Base-by-base conservation (phyloP, 2,797 vertebrate species). In the Bovichtus variegatus region DNA sequence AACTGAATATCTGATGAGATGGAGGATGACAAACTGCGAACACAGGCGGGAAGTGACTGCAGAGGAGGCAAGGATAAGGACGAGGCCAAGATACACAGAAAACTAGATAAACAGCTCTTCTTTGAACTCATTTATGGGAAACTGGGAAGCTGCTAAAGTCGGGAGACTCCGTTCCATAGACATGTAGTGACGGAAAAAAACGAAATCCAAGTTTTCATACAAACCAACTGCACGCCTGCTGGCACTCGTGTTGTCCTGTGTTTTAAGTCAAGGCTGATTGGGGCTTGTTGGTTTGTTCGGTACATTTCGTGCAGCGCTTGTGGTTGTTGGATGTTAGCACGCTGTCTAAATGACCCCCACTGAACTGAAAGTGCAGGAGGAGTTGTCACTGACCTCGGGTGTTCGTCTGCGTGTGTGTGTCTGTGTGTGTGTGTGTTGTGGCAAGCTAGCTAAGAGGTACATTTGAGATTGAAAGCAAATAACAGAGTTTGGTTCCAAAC, bases 71-170 rank as follows among this genome's bases (percentile, higher is more conserved):
- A 43, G 36, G 36, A 47, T 36, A 8, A 31, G 29, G 29, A 31
- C 31, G 31, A 31, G 29, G 6, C 31, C 29, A 29, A 31, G 29
- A 31, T 25, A 23, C 19, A 58, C n/a, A 40, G 25, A 25, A 49
- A 31, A 50, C 53, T 5, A 12, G 44, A 76, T 71, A 57, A 80
- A 76, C 44, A 59, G 29, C 38, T 58, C 36, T 5, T 66, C 46
- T 85, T 64, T 80, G 54, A 74, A 70, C 47, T 69, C 11, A 43
- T 76, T 76, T 53, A 76, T 78, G 36, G 59, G 63, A 81, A 74
- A 83, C 58, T 16, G 5, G 46, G n/a, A n/a, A n/a, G n/a, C 55
- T 44, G 23, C 47, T 59, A 60, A 84, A 66, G 43, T 61, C 10
- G 54, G 63, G 50, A 76, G 38, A 54, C 21, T 60, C 25, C 36